Conservation (phyloP, 2,797 vertebrate genomes). For the Anisognathus igniventris region DNA sequence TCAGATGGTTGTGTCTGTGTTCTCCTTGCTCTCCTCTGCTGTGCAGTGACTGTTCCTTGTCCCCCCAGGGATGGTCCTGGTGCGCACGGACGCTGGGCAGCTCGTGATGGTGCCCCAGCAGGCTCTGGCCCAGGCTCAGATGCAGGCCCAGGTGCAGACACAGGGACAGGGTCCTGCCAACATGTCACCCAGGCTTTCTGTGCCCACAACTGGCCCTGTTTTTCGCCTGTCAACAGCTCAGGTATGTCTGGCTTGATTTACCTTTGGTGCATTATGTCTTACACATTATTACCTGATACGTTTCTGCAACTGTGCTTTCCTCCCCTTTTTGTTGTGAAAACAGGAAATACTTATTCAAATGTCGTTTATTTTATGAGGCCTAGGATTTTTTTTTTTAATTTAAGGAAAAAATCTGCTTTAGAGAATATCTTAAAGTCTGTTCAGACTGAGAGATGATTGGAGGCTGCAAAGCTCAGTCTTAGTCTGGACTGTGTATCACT, state of each 20-base stretch:
- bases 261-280: not conserved
- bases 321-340: not conserved
- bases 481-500: not conserved
- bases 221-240: conserved; percentile 83
- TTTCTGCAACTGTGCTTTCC: not conserved
- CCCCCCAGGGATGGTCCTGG: conserved; percentile 83
- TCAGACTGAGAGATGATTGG: not conserved
- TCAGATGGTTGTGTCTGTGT: rapidly evolving
- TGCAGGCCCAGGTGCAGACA: conserved; percentile 71
- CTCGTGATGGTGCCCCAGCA: conserved; percentile 89
- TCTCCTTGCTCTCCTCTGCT: rapidly evolving
- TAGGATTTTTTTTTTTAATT: not conserved
- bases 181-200: conserved; percentile 80
- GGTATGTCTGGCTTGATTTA: conserved; percentile 61
- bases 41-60: not conserved
- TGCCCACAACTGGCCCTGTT: conserved; percentile 78
- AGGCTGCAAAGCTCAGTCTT: not conserved
- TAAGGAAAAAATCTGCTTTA: not conserved
- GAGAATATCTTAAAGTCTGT: not conserved
- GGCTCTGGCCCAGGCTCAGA: conserved; percentile 79
- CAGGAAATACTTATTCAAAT: not conserved
- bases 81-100: conserved; percentile 85
- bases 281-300: rapidly evolving
- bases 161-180: conserved; percentile 72
- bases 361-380: not conserved